These are phyloP conservation scores for Pachycephus smyrnensis DNA, from an alignment of 2,888 invertebrate species.

Conservation along the genomic window DNA sequence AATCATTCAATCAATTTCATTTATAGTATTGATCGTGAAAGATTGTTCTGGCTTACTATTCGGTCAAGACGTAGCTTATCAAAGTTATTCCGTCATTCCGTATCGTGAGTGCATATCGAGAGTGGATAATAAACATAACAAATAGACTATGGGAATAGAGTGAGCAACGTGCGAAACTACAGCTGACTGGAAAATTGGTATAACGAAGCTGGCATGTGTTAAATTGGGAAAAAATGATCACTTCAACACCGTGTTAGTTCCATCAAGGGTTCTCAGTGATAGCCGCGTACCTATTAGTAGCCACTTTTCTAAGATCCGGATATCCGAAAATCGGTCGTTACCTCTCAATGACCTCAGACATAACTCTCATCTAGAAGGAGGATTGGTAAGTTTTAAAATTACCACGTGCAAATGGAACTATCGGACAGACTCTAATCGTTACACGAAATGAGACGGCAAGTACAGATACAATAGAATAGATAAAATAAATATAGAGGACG, in stretches of 20 bases:
- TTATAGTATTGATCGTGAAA: neutral
- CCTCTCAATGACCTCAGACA: slow-evolving; percentile 40
- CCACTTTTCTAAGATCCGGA: neutral
- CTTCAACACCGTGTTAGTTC: neutral
- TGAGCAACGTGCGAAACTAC: neutral
- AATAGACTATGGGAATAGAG: neutral
- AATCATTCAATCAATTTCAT: neutral
- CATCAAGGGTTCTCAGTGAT: neutral
- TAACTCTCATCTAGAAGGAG: slow-evolving; percentile 51
- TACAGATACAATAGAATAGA: neutral
- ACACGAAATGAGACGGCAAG: neutral
- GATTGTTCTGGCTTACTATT: neutral
- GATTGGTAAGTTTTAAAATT: neutral
- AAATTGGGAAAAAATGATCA: neutral
- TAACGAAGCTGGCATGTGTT: neutral
- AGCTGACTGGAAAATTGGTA: neutral
- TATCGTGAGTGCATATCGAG: neutral
- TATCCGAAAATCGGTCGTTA: neutral
- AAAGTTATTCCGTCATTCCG: neutral
- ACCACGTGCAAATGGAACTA: neutral
- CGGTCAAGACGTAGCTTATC: neutral
- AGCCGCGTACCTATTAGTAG: neutral
- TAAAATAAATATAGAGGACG: neutral
- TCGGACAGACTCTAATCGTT: neutral
- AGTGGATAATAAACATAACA: neutral